Evolutionary conservation across 2,888 invertebrate species (phyloP).

Genomic region (Sphaeridia pumilis): DNA sequence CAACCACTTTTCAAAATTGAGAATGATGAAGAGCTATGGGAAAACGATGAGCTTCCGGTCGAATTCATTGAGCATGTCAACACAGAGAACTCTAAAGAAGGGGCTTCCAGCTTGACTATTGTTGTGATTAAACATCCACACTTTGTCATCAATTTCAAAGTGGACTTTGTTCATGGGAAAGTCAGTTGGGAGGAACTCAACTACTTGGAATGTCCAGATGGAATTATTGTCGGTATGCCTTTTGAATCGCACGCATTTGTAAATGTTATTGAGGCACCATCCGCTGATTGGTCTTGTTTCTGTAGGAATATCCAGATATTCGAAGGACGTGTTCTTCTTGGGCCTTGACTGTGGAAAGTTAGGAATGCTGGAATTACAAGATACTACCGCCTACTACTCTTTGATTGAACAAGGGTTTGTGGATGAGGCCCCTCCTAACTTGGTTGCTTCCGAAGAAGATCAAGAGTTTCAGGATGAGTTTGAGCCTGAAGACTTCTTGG

Average conservation of each 20-base stretch:
- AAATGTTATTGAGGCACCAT: neutral
- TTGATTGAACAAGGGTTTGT: neutral
- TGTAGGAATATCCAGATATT: constrained; percentile 7
- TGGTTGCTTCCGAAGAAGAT: neutral
- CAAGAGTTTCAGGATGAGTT: neutral
- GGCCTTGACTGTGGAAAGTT: constrained; percentile 11
- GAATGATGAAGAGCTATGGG: neutral
- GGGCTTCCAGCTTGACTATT: neutral
- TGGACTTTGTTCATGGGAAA: neutral
- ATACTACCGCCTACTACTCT: neutral
- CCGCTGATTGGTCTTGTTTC: neutral
- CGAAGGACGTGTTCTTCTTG: neutral
- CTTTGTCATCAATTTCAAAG: constrained; percentile 4
- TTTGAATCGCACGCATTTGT: neutral
- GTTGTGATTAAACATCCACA: constrained; percentile 13
- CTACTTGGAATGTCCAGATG: constrained; percentile 8
- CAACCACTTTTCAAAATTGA: no score
- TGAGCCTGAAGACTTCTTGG: neutral
- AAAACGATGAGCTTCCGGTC: constrained; percentile 6
- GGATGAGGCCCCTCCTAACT: neutral
- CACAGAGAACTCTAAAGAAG: neutral
- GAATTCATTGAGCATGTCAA: constrained; percentile 6
- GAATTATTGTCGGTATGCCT: constrained; percentile 12
- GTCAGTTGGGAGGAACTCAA: constrained; percentile 2
- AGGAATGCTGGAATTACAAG: neutral